A percentile compares a stretch with the other conserved stretches of the same genome.
phyloP scores from a whole-genome alignment of 1,140 invertebrate genomes.

The Aphelenchoides besseyi region DNA sequence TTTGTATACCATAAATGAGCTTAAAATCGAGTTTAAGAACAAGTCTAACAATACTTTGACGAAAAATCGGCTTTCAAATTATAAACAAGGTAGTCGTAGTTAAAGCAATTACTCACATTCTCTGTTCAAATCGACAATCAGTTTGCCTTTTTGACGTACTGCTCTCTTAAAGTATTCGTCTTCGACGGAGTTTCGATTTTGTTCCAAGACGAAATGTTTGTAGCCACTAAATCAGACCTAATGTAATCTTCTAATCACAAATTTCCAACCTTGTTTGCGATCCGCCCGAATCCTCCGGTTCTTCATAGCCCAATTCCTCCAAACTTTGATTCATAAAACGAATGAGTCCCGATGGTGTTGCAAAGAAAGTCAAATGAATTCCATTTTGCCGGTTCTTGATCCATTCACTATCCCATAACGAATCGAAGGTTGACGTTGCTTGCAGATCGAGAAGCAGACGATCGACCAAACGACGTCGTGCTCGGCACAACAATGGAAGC shows the following conservation, averaged over 20 bases:
- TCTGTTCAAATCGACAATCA: slow-evolving; percentile 58
- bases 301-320: slow-evolving; percentile 51
- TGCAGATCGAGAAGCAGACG: slow-evolving; percentile 55
- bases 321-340: slow-evolving; percentile 56
- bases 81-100: no score
- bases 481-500: slow-evolving; percentile 51
- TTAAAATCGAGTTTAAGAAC: slow-evolving; percentile 29
- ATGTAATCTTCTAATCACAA: neutral
- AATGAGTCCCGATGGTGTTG: slow-evolving; percentile 58
- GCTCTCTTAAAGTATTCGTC: slow-evolving; percentile 56
- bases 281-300: slow-evolving; percentile 31
- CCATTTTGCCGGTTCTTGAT: slow-evolving; percentile 43
- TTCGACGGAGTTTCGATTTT: slow-evolving; percentile 52
- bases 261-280: neutral
- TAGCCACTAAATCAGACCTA: slow-evolving; percentile 46
- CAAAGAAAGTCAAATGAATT: slow-evolving; percentile 60
- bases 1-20: slow-evolving; percentile 59
- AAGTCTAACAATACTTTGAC: slow-evolving; percentile 8
- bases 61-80: neutral
- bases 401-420: slow-evolving; percentile 52
- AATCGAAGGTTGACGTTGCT: slow-evolving; percentile 44
- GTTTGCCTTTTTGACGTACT: slow-evolving; percentile 54
- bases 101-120: slow-evolving; percentile 43
- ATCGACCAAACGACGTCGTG: slow-evolving; percentile 52
- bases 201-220: slow-evolving; percentile 55